Evolutionary conservation across 2,797 vertebrate species (phyloP).

Genomic region (Limnodromus scolopaceus): DNA sequence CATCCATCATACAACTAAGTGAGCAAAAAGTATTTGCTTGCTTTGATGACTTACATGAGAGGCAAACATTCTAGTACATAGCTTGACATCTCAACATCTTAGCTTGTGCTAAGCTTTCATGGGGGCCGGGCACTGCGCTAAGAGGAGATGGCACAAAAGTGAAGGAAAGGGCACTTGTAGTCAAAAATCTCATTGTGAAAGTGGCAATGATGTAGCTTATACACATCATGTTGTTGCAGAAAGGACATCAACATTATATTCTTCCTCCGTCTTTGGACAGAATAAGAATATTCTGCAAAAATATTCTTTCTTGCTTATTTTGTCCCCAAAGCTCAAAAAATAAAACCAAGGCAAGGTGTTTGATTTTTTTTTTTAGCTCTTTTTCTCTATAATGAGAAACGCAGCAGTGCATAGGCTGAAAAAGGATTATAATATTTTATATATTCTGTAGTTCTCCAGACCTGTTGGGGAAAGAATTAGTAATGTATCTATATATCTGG

Average conservation of each 20-base stretch:
- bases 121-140: fast-evolving
- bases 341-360: not conserved
- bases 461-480: slow-evolving; percentile 78
- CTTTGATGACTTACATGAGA: not conserved
- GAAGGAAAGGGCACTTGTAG: not conserved
- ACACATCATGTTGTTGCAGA: not conserved
- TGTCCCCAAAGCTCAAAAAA: not conserved
- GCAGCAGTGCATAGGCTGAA: not conserved
- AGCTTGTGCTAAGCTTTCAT: not conserved
- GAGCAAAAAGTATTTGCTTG: not conserved
- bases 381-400: slow-evolving; percentile 48
- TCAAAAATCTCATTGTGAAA: slow-evolving; percentile 12
- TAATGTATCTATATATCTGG: slow-evolving; percentile 81
- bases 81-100: not conserved
- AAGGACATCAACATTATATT: not conserved
- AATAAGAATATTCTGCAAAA: not conserved
- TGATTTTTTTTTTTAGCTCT: not conserved
- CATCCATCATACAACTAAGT: not conserved
- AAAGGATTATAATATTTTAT: slow-evolving; percentile 42
- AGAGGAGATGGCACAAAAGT: not conserved
- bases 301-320: not conserved
- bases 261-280: not conserved
- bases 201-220: not conserved
- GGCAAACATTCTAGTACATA: not conserved
- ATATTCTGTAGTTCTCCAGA: slow-evolving; percentile 66